These are phyloP conservation scores for Paramisgurnus dabryanus DNA, from an alignment of 2,113 vertebrate genomes.

Conservation along the genomic window DNA sequence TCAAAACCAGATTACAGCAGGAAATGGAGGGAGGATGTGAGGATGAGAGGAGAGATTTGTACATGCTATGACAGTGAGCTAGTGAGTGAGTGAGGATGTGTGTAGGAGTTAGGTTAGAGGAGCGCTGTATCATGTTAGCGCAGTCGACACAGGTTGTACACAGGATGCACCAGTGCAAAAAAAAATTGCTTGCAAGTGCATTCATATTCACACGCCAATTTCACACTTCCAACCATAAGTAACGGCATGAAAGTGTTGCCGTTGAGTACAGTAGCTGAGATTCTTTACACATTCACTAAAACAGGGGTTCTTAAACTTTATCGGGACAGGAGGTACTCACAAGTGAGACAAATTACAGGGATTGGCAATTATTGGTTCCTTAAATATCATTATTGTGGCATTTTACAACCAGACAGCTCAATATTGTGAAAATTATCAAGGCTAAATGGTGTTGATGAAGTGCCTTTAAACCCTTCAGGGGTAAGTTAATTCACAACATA, in stretches of 20 bases:
- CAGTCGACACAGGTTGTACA: slow-evolving; percentile 42
- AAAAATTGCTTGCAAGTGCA: slow-evolving; percentile 9
- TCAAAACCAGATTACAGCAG: slow-evolving; percentile 56
- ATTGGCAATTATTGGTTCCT: no score
- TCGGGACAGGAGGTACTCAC: no score
- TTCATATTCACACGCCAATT: slow-evolving; percentile 12
- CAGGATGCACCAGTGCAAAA: slow-evolving; percentile 48
- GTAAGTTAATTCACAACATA: no score
- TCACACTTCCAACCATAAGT: slow-evolving; percentile 19
- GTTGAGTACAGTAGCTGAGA: neutral
- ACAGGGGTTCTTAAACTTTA: no score
- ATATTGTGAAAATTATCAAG: no score
- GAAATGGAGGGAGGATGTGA: slow-evolving; percentile 55
- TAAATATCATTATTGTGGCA: no score
- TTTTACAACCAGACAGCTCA: no score
- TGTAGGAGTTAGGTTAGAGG: slow-evolving; percentile 47
- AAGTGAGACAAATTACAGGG: no score
- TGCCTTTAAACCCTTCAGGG: no score
- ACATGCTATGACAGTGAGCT: slow-evolving; percentile 41
- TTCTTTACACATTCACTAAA: neutral
- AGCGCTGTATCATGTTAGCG: slow-evolving; percentile 32
- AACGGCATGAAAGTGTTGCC: neutral
- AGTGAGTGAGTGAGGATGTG: slow-evolving; percentile 44
- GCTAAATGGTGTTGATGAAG: no score
- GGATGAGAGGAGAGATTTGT: slow-evolving; percentile 34